These are phyloP conservation scores for Chromoteleia sp. DNA, from an alignment of 2,888 invertebrate species.

Conservation along the genomic window DNA sequence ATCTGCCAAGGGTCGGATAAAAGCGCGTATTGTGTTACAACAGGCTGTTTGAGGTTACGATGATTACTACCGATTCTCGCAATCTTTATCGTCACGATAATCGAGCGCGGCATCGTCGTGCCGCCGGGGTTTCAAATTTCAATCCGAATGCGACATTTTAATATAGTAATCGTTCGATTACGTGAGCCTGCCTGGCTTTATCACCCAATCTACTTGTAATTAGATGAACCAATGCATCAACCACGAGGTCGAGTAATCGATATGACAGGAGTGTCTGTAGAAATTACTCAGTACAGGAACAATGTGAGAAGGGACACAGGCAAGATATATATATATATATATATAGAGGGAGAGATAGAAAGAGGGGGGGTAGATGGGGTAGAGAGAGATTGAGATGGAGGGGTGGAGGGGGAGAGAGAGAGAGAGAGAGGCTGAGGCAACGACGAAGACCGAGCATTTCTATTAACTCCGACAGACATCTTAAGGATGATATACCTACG, in stretches of 20 bases:
- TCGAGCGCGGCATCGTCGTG: neutral
- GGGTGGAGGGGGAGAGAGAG: no score
- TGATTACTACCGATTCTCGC: conserved; percentile 19
- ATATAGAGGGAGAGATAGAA: no score
- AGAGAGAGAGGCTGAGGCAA: conserved; percentile 43
- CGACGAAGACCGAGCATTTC: conserved; percentile 45
- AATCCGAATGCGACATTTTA: conserved; percentile 40
- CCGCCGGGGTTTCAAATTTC: conserved; percentile 26
- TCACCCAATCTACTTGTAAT: conserved; percentile 60
- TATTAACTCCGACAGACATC: conserved; percentile 59
- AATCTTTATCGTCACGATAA: conserved; percentile 29
- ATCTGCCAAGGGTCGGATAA: conserved; percentile 1
- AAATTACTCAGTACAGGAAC: conserved; percentile 59
- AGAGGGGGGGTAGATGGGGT: conserved; percentile 28
- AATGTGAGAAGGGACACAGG: conserved; percentile 65
- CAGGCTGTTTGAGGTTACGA: conserved; percentile 18
- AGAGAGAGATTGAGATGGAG: neutral
- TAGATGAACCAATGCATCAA: conserved; percentile 65
- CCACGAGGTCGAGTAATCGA: conserved; percentile 61
- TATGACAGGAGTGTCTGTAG: conserved; percentile 65
- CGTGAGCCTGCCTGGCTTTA: conserved; percentile 41
- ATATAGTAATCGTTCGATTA: conserved; percentile 53
- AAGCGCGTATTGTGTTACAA: conserved; percentile 20
- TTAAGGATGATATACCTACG: conserved; percentile 61
- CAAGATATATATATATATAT: neutral